phyloP scores from a whole-genome alignment of 2,797 vertebrate species.

The Peromyscus melanophrys region DNA sequence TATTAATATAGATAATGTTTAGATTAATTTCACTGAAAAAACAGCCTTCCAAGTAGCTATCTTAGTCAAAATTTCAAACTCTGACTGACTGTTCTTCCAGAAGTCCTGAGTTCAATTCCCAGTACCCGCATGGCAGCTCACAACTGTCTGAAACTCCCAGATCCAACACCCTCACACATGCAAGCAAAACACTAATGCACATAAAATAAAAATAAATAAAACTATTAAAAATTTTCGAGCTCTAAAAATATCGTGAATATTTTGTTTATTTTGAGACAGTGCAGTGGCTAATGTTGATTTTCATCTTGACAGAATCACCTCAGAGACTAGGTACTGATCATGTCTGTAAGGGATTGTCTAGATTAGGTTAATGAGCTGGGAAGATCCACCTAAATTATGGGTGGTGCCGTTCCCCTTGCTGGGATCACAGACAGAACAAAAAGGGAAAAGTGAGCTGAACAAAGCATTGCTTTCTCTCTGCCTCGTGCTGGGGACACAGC shows the following conservation, averaged over 20 bases:
- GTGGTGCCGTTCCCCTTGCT: too few relatives aligned
- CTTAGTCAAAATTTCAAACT: neutral
- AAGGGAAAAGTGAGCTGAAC: neutral
- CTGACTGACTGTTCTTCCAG: neutral
- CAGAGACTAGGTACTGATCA: neutral
- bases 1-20: neutral
- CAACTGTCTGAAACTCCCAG: too few relatives aligned
- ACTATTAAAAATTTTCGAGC: neutral
- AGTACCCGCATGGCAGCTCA: too few relatives aligned
- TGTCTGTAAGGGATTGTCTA: neutral
- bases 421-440: neutral
- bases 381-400: too few relatives aligned
- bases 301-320: neutral
- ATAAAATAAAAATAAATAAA: too few relatives aligned
- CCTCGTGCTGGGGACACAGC: neutral
- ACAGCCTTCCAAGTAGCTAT: neutral
- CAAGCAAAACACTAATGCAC: too few relatives aligned
- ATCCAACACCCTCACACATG: too few relatives aligned
- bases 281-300: neutral
- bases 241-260: neutral
- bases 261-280: neutral
- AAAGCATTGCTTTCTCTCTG: neutral
- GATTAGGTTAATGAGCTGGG: neutral
- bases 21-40: neutral
- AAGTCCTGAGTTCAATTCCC: too few relatives aligned